Conservation (phyloP, 2,113 vertebrate genomes). For the Triplophysa rosa region DNA sequence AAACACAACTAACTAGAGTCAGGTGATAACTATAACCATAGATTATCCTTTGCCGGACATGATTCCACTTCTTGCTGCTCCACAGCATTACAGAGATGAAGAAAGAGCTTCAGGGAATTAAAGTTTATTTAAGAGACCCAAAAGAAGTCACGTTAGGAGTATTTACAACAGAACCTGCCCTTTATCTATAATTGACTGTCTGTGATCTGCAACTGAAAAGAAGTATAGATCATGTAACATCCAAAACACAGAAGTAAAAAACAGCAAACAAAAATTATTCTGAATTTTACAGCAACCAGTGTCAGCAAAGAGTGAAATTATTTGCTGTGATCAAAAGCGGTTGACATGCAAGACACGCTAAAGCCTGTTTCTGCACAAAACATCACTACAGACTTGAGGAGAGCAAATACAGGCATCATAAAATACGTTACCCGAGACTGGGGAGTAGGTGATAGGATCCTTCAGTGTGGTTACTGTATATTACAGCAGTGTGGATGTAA, state of each 20-base stretch:
- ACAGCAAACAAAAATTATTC: too few species aligned
- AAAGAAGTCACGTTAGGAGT: slow-evolving; percentile 2
- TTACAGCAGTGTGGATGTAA: slow-evolving; percentile 4
- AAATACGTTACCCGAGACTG: slow-evolving; percentile 17
- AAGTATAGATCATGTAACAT: background rate
- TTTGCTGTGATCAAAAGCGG: background rate
- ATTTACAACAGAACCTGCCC: background rate
- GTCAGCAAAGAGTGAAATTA: background rate
- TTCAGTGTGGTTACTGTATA: slow-evolving; percentile 11
- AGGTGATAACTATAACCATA: too few species aligned
- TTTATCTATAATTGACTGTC: slow-evolving; percentile 15
- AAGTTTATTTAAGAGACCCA: slow-evolving; percentile 1
- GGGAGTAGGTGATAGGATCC: slow-evolving; percentile 1
- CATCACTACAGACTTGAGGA: background rate
- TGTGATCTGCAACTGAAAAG: background rate
- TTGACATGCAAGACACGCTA: background rate
- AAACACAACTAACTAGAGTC: too few species aligned
- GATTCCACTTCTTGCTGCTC: too few species aligned
- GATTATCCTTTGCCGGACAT: too few species aligned
- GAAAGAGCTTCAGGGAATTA: background rate
- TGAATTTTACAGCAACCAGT: too few species aligned
- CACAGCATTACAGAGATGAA: too few species aligned
- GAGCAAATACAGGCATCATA: background rate
- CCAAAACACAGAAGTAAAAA: background rate
- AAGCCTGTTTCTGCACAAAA: background rate